Base-by-base conservation (phyloP, 2,113 vertebrate genomes). In the Osmerus eperlanus region DNA sequence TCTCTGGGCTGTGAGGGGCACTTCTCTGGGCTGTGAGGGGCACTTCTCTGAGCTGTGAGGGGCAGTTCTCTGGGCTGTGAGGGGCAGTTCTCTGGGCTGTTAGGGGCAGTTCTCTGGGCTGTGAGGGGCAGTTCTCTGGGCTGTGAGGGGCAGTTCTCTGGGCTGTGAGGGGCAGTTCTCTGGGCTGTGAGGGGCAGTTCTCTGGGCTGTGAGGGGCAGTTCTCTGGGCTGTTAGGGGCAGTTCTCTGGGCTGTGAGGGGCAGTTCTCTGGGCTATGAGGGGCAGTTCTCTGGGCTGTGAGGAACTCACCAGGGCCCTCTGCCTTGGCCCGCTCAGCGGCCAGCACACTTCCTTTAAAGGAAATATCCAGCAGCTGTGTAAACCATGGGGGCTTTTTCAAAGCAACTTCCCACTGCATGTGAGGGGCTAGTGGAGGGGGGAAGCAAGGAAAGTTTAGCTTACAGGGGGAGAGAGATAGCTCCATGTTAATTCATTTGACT, bases 281-380 rank as follows among this genome's bases (percentile, higher is more conserved):
- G 25, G 25, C 36, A 41, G 36, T 41, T 41, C 36, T 15, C 58
- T 32, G 59, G 58, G 55, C 66, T 3, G 7, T 29, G 18, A 65
- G 2, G n/a, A 59, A 52, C 63, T 47, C 18, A 19, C 36, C 56
- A 19, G 52, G 25, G 65, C 69, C 74, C 65, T n/a, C 72, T 6
- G 62, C 18, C 65, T 78, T 18, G 3, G 72, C 68, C 62, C 13
- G 14, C 66, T 75, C 59, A 67, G 74, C 72, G 71, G 81, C 84
- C 83, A 79, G 71, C 78, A 61, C 59, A 77, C 86, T 91, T 92
- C 90, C 90, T 91, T 91, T 91, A 90, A 91, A 90, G 90, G 90
- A 91, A 88, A 91, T 90, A 86, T 88, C 71, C 78, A 86, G 84
- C 87, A 91, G 89, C 89, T 89, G 88, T 89, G 80, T 88, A 90